phyloP scores from a whole-genome alignment of 2,888 invertebrate species.

The Pilophorus perplexus region DNA sequence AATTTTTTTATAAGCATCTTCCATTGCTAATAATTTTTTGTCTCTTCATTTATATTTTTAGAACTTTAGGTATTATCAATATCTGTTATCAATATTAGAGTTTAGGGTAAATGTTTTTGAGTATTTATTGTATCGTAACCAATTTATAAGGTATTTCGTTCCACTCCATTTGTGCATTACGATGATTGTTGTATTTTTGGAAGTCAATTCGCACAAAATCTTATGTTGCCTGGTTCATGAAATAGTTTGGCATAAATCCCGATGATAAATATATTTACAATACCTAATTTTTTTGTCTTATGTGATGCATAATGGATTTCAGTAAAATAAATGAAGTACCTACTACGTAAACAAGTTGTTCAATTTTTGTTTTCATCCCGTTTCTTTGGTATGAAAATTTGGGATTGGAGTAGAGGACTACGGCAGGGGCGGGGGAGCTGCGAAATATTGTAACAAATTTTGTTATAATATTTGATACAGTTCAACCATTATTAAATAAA shows the following conservation, averaged over 20 bases:
- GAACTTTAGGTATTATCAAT: slow-evolving; percentile 38
- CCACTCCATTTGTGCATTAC: slow-evolving; percentile 33
- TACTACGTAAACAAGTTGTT: not conserved
- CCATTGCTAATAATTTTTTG: slow-evolving; percentile 29
- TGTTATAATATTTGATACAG: too few species aligned
- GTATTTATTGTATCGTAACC: slow-evolving; percentile 42
- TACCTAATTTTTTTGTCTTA: slow-evolving; percentile 16
- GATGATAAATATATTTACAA: too few species aligned
- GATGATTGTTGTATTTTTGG: slow-evolving; percentile 11
- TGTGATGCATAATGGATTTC: slow-evolving; percentile 41
- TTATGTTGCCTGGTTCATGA: not conserved
- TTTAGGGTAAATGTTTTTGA: slow-evolving; percentile 41
- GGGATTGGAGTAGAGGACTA: too few species aligned
- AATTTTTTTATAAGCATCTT: slow-evolving; percentile 37
- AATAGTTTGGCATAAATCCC: too few species aligned
- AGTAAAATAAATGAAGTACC: slow-evolving; percentile 42
- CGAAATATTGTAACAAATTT: too few species aligned
- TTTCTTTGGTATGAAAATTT: too few species aligned
- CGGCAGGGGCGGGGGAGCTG: too few species aligned
- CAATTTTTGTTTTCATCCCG: too few species aligned
- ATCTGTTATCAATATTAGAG: slow-evolving; percentile 42
- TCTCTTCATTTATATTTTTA: slow-evolving; percentile 36
- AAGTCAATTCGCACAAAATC: slow-evolving; percentile 41
- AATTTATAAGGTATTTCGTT: slow-evolving; percentile 27
- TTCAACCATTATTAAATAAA: too few species aligned